phyloP scores from a whole-genome alignment of 2,797 vertebrate genomes.

The Propithecus deckenii region DNA sequence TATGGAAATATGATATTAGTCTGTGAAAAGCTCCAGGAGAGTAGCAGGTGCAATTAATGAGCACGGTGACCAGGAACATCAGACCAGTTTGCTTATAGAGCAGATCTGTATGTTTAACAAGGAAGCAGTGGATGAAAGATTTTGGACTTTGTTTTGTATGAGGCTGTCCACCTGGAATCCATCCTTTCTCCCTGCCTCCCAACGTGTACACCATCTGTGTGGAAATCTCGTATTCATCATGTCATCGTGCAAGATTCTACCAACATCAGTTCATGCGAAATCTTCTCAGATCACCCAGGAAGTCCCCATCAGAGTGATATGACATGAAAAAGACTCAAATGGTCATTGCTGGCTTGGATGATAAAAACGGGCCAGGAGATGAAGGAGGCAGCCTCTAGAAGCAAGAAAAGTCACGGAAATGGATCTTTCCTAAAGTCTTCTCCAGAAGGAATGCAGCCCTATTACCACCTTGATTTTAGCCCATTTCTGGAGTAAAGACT shows the following conservation, averaged over 20 bases:
- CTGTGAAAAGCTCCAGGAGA: background rate
- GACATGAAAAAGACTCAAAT: background rate
- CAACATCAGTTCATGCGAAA: background rate
- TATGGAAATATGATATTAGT: background rate
- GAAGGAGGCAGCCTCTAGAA: background rate
- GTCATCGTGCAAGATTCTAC: background rate
- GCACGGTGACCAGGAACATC: background rate
- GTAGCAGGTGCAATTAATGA: background rate
- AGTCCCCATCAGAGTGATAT: no score
- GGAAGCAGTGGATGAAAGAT: background rate
- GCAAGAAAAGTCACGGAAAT: background rate
- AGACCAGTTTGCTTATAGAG: background rate
- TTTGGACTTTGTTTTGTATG: background rate
- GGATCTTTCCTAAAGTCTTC: background rate
- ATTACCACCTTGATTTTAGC: background rate
- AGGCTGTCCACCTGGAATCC: background rate
- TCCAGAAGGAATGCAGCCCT: background rate
- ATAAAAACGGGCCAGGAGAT: rapidly evolving
- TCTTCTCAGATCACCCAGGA: background rate
- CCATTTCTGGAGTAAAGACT: background rate
- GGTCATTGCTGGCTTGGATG: background rate
- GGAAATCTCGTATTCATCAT: background rate
- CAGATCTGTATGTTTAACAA: background rate
- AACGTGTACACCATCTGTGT: background rate
- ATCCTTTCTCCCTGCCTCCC: rapidly evolving